Conservation (phyloP, 2,797 vertebrate species). For the Amphiprion clarkii region DNA sequence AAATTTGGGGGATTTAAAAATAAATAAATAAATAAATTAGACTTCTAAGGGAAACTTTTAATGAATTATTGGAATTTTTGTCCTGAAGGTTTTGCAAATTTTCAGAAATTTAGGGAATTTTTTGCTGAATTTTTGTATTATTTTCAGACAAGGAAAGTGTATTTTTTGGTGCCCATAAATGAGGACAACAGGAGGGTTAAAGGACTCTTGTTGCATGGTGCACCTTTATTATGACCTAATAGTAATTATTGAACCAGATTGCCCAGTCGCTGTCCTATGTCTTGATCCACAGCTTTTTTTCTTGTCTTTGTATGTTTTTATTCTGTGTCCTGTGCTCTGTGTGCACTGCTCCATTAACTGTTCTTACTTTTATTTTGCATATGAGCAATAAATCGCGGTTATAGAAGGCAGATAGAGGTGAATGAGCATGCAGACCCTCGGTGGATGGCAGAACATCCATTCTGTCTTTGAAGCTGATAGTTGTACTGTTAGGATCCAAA, state of each 20-base stretch:
- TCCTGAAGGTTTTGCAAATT: no score
- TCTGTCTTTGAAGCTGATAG: slow-evolving; percentile 17
- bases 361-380: slow-evolving; percentile 20
- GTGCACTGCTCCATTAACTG: slow-evolving; percentile 59
- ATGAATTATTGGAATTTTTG: no score
- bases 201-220: slow-evolving; percentile 47
- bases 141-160: no score
- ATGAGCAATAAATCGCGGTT: slow-evolving; percentile 11
- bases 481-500: background rate
- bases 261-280: slow-evolving; percentile 84
- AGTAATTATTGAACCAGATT: slow-evolving; percentile 16
- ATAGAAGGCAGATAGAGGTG: slow-evolving; percentile 9
- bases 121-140: no score
- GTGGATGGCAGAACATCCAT: slow-evolving; percentile 38
- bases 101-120: no score
- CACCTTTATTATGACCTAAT: slow-evolving; percentile 22
- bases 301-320: slow-evolving; percentile 83
- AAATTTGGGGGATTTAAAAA: no score
- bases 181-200: background rate
- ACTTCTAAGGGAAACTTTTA: no score
- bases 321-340: slow-evolving; percentile 76
- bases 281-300: slow-evolving; percentile 85
- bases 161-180: no score
- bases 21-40: no score
- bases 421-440: slow-evolving; percentile 18